Percentiles rank a stretch among this genome's conserved stretches.
These are phyloP conservation scores for Myripristis jacobus DNA, from an alignment of 2,797 vertebrate species.

Conservation along the genomic window DNA sequence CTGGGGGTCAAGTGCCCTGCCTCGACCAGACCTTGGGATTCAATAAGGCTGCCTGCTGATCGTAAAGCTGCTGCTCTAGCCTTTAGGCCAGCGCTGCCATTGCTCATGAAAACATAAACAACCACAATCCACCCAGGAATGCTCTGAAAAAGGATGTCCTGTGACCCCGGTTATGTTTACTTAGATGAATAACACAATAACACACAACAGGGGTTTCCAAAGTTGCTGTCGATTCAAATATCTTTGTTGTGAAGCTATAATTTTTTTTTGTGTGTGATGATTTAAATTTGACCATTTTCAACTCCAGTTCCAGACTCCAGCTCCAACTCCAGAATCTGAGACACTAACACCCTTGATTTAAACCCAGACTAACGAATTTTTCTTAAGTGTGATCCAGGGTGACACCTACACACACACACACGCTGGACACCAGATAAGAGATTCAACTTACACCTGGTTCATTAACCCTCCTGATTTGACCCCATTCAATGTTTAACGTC, in stretches of 20 bases:
- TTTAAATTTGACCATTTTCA: too few species aligned
- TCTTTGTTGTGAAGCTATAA: background rate
- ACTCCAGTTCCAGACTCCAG: too few species aligned
- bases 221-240: background rate
- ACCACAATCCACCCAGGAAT: constrained; percentile 9
- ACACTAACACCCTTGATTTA: background rate
- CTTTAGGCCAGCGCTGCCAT: constrained; percentile 8
- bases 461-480: too few species aligned
- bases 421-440: too few species aligned
- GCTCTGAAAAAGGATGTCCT: background rate
- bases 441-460: too few species aligned
- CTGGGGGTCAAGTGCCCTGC: constrained; percentile 32
- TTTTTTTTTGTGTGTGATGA: too few species aligned
- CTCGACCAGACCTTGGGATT: constrained; percentile 18
- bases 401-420: too few species aligned
- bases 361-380: background rate
- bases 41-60: constrained; percentile 33
- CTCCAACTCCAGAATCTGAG: too few species aligned
- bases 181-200: constrained; percentile 4
- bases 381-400: too few species aligned
- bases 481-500: too few species aligned
- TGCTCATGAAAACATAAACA: background rate
- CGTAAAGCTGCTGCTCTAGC: background rate
- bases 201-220: constrained; percentile 1
- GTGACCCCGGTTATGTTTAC: constrained; percentile 3